Percentiles rank a stretch among this genome's conserved stretches.
Conservation (phyloP, 2,888 invertebrate species). For the Volucella inflata region DNA sequence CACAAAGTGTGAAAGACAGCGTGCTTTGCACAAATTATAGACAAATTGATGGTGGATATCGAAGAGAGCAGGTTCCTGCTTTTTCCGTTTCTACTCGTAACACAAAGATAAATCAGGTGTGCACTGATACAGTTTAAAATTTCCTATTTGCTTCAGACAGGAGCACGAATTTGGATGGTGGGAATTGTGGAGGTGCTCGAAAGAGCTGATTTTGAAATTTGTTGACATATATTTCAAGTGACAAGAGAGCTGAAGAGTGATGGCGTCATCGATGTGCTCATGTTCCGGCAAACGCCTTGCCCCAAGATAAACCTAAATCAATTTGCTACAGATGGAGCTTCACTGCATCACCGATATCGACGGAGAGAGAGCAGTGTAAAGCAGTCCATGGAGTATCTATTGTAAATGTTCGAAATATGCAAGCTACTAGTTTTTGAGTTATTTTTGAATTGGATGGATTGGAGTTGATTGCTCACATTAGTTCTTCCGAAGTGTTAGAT, state of each 20-base stretch:
- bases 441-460: slow-evolving; percentile 30
- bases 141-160: slow-evolving; percentile 14
- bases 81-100: not conserved
- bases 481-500: not conserved
- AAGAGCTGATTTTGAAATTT: slow-evolving; percentile 31
- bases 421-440: slow-evolving; percentile 30
- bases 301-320: slow-evolving; percentile 18
- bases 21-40: slow-evolving; percentile 66
- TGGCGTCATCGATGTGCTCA: slow-evolving; percentile 43
- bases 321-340: not conserved
- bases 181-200: not conserved
- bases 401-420: slow-evolving; percentile 29
- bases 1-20: slow-evolving; percentile 62
- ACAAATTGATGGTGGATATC: slow-evolving; percentile 59
- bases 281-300: slow-evolving; percentile 26
- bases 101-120: slow-evolving; percentile 55
- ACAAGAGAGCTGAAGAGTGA: slow-evolving; percentile 61
- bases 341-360: slow-evolving; percentile 6
- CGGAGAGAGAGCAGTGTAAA: too few species aligned
- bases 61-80: not conserved
- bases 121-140: slow-evolving; percentile 34
- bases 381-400: slow-evolving; percentile 18
- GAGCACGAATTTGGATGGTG: not conserved
- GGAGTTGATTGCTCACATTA: slow-evolving; percentile 19
- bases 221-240: slow-evolving; percentile 62